Evolutionary conservation across 92 coral and sea anemone species (phyloP).

Genomic region (Montipora capitata): DNA sequence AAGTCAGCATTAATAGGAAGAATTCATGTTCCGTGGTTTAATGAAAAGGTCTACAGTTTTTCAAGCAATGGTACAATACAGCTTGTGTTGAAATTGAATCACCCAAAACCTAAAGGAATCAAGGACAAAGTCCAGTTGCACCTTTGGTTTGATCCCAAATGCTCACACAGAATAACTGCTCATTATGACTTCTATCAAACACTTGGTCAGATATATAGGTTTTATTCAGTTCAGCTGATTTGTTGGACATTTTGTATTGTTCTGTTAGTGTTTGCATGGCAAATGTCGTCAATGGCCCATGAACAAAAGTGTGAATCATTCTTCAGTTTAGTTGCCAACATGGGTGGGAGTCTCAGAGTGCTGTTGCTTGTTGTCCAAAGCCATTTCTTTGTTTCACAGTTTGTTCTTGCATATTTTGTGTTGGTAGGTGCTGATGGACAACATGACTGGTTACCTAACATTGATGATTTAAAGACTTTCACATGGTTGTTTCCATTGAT

Average conservation of each 20-base stretch:
- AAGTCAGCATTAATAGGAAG: conserved; percentile 73
- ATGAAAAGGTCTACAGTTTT: conserved; percentile 83
- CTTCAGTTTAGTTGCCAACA: conserved; percentile 79
- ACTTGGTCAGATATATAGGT: conserved; percentile 89
- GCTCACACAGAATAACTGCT: conserved; percentile 82
- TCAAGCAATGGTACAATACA: conserved; percentile 69
- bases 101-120: conserved; percentile 87
- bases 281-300: conserved; percentile 78
- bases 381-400: conserved; percentile 87
- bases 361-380: conserved; percentile 85
- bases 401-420: conserved; percentile 82
- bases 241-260: conserved; percentile 89
- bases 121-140: conserved; percentile 82
- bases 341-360: conserved; percentile 79
- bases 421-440: conserved; percentile 79
- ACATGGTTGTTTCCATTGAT: conserved; percentile 86
- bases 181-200: conserved; percentile 82
- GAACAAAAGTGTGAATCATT: conserved; percentile 78
- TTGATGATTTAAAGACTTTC: conserved; percentile 86
- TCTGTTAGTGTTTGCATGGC: conserved; percentile 88
- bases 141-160: conserved; percentile 87
- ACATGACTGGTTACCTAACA: conserved; percentile 88
- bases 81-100: conserved; percentile 82
- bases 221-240: conserved; percentile 86
- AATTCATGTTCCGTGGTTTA: conserved; percentile 95